Evolutionary conservation across 2,888 invertebrate species (phyloP).

Genomic region (Xestia xanthographa): DNA sequence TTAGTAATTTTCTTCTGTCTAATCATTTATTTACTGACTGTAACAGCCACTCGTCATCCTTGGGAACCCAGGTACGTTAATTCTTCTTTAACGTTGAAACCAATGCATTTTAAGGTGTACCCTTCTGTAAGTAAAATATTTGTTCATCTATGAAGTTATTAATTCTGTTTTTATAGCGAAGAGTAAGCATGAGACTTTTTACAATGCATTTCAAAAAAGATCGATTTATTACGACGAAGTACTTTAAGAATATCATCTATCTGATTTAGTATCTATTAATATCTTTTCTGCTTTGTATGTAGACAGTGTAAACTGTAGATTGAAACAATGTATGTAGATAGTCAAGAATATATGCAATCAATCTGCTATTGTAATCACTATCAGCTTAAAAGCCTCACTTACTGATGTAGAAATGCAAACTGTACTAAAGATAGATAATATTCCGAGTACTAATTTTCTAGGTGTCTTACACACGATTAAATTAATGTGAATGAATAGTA

Average conservation of each 20-base stretch:
- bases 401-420: background rate
- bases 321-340: background rate
- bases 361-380: background rate
- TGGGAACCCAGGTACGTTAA: constrained; percentile 73
- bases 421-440: background rate
- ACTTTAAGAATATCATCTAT: background rate
- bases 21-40: constrained; percentile 62
- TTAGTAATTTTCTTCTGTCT: constrained; percentile 69
- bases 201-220: background rate
- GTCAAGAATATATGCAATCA: background rate
- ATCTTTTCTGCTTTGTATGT: background rate
- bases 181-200: background rate
- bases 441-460: background rate
- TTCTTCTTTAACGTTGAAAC: constrained; percentile 54
- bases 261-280: background rate
- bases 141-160: constrained; percentile 3
- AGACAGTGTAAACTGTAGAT: background rate
- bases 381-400: background rate
- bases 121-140: constrained; percentile 45
- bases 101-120: constrained; percentile 39
- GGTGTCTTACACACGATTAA: background rate
- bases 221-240: background rate
- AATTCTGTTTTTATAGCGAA: background rate
- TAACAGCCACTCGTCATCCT: constrained; percentile 71
- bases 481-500: background rate